Evolutionary conservation across 2,797 vertebrate genomes (phyloP).

Genomic region (Pristis pectinata): DNA sequence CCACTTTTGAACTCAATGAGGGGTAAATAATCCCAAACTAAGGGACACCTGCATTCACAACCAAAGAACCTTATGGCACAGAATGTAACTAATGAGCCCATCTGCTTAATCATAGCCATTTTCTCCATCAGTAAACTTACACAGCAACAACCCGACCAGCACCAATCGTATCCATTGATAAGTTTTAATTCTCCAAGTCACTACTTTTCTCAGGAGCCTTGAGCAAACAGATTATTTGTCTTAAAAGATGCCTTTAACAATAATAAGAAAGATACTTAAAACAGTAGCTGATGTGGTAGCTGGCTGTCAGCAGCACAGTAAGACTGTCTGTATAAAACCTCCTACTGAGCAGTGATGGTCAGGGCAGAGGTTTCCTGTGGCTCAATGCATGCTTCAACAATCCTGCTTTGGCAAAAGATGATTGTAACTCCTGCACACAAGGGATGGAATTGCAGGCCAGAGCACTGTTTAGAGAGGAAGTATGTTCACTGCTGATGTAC

Average conservation of each 20-base stretch:
- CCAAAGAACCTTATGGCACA: background rate
- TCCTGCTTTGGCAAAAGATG: background rate
- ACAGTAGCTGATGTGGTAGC: background rate
- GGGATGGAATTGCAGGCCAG: background rate
- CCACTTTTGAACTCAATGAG: background rate
- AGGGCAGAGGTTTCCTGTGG: background rate
- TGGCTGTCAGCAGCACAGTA: background rate
- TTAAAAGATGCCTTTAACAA: background rate
- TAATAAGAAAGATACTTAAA: background rate
- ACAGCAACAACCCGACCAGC: background rate
- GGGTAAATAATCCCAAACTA: background rate
- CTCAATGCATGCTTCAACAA: background rate
- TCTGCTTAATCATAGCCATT: background rate
- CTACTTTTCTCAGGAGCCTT: background rate
- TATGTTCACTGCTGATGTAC: background rate
- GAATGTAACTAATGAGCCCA: background rate
- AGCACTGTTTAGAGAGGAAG: background rate
- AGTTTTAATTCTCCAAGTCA: background rate
- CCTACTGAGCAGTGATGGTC: too few species aligned
- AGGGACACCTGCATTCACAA: background rate
- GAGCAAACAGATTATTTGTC: background rate
- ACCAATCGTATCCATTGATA: background rate
- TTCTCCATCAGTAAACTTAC: background rate
- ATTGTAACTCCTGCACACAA: background rate
- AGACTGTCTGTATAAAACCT: background rate